Evolutionary conservation across 2,888 invertebrate genomes (phyloP), one percentile per base, ranked within the genome.

Genomic region (Ophioninae sp.): DNA sequence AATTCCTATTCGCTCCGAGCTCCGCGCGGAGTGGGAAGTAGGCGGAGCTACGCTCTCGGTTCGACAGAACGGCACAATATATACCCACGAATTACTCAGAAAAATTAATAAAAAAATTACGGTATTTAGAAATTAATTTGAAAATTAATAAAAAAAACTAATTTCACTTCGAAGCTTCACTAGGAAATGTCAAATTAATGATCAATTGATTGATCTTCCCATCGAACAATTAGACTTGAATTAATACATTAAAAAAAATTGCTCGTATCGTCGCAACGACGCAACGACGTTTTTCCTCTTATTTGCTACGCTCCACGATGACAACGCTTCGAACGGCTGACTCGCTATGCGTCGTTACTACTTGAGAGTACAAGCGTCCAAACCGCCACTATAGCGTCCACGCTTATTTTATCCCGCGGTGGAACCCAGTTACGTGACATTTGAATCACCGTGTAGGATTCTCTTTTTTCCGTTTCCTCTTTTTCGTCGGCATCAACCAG

Each of bases 301-400:
- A n/a, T 39, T 37, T n/a, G 17, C 17, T 30, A 23, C 13, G 13
- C 30, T 63, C 30, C 23, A 17, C 64, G 64, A 39, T 3, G 13
- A 37, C 51, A 30, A 41, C 51, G 51, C 13, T 17, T 44, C 41
- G 37, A 13, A 39, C 39, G 73, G 22, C 73, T 73, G 61, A 73
- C 73, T 61, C 41, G 61, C 44, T 23, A n/a, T 44, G 23, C 9
- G 17, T 44, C 23, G 23, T 44, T 9, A 63, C 73, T 73, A 73
- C 73, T 73, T 41, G 51, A 51, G 17, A 51, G 51, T 51, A 51
- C 17, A 30, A 3, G 1, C 30, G 30, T 30, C 30, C 30, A 30
- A 30, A 30, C 30, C 1, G 3, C 30, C 1, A 3, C 30, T 1
- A 30, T 2, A 30, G 30, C 30, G 30, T 30, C 30, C 30, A 30